These are phyloP conservation scores for Tinamus guttatus DNA, from an alignment of 2,113 vertebrate species.

Conservation along the genomic window DNA sequence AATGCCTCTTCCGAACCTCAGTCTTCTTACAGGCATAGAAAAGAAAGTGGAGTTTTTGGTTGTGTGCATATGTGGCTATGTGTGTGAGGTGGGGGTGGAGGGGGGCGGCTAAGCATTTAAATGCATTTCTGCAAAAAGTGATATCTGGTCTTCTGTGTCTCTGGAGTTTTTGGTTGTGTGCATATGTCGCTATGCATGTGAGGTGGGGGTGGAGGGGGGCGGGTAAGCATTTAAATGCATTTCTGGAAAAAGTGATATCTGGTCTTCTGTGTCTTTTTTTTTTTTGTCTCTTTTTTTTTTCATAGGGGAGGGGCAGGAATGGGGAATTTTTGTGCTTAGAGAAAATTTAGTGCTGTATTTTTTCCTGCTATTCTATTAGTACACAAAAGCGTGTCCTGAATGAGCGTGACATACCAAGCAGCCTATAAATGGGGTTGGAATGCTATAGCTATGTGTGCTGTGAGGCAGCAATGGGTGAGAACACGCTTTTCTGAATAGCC, in stretches of 20 bases:
- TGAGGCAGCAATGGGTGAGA: neutral
- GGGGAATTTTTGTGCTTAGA: neutral
- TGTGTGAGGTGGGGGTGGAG: neutral
- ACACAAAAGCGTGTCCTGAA: neutral
- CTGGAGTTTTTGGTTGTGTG: neutral
- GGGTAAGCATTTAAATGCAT: neutral
- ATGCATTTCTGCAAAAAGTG: neutral
- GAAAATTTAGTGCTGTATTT: neutral
- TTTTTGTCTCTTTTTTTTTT: neutral
- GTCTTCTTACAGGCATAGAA: neutral
- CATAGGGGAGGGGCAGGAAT: neutral
- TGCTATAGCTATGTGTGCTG: neutral
- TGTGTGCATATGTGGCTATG: neutral
- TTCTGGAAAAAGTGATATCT: neutral
- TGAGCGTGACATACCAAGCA: neutral
- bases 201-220: neutral
- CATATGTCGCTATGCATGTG: neutral
- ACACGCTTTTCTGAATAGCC: neutral
- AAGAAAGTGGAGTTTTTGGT: neutral
- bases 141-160: neutral
- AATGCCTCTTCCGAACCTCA: neutral
- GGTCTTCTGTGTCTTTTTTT: neutral
- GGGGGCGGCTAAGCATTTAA: neutral
- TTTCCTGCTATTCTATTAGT: neutral
- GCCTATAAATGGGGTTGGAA: conserved; percentile 8